Evolutionary conservation across 2,113 vertebrate genomes (phyloP), one percentile per base, ranked within the genome.

Genomic region (Antennarius striatus): DNA sequence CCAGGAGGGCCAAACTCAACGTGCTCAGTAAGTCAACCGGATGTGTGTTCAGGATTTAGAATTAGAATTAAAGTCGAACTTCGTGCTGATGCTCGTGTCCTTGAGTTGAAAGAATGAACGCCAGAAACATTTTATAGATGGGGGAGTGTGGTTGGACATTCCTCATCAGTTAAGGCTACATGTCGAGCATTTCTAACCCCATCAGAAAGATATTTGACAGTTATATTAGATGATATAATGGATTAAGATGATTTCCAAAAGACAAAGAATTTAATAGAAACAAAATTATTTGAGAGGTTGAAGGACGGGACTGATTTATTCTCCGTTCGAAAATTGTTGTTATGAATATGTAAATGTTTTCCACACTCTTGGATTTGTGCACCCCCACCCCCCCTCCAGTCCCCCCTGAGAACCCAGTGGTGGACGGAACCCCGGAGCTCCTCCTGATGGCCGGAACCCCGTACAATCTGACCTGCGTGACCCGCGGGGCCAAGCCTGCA

Each of bases 391-490:
- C 22, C 32, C 69, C 61, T 55, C 9, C 84, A 93, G 92, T 93
- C 57, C 97, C 97, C 28, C 96, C 97, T 0, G 96, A 96, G 59
- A 95, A 97, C 80, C 96, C 95, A 2, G 90, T 91, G 74, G 95
- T 98, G 1, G 95, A 96, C 0, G 95, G 94, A 0, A 90, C 93
- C 60, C 95, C 95, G 0, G 95, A 97, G 85, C 93, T 98, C 42
- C 86, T 98, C 75, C 90, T 98, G 68, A 93, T 93, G 8, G 97
- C 97, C 0, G 95, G 95, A 22, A 93, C 86, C 0, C 92, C 94
- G 0, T 91, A 93, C 89, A 98, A 98, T 88, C 94, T 98, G 85
- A 98, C 94, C 0, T 98, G 96, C 70, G 87, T 95, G 56, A 96
- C 96, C 0, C 92, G 93, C 36, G 95, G 92, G 0, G 96, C 96